Evolutionary conservation across 2,113 vertebrate species (phyloP), one percentile per base, ranked within the genome.

Genomic region (Mandrillus leucophaeus): DNA sequence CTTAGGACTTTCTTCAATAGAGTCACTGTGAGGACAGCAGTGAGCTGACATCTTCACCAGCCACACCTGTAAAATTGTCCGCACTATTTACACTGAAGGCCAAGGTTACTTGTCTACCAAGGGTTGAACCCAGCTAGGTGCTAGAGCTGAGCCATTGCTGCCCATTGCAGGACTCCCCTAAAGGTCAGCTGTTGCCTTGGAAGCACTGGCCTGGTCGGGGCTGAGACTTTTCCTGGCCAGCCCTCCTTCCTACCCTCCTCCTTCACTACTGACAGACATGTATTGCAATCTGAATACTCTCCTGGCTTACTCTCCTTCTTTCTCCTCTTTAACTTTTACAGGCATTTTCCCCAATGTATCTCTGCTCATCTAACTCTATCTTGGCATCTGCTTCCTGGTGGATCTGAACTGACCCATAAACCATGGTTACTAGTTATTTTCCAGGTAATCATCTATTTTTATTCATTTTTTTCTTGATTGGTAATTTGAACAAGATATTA

Each of bases 81-180:
- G 32, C 3, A 4, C 48, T 50, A 14, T 57, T 9, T 40, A 25
- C 14, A 11, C 32, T 18, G 87, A 68, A 57, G 73, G 45, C 57
- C 11, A 18, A 3, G 14, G 8, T 30, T 22, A 70, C 80, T n/a
- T 76, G 38, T 2, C 43, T 59, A 70, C 82, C 14, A 0, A 5
- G 9, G 14, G 22, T 1, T 38, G 23, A 38, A 1, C 9, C 32
- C 10, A 38, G 17, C 59, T 20, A 4, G 25, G 18, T 10, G 32
- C 70, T 27, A 61, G 32, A 35, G 72, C 78, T 8, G 25, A 73
- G 84, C 72, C 70, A 64, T 45, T 50, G 30, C 45, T 73, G 20
- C 6, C 8, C 23, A 0, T 14, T 1, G 6, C 2, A 1, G 38
- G 59, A 57, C 32, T 5, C 14, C n/a, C 25, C 10, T 50, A 3